Evolutionary conservation across 2,797 vertebrate species (phyloP).

Genomic region (Caiman crocodilus): DNA sequence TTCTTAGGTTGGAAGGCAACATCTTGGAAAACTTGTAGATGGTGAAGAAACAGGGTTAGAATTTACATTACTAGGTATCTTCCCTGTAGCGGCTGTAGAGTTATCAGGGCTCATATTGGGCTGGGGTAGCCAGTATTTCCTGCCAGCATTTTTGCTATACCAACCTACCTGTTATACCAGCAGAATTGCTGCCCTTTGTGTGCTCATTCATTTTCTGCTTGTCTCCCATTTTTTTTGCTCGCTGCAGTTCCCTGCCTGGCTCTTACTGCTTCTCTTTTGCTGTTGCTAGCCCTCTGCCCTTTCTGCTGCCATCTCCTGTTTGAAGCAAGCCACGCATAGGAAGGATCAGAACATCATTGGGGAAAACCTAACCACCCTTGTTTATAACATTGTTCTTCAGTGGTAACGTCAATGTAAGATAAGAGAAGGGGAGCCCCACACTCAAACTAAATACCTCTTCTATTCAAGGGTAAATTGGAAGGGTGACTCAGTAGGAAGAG

Average conservation of each 20-base stretch:
- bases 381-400: neutral
- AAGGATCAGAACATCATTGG: neutral
- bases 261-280: neutral
- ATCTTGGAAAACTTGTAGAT: neutral
- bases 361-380: too few relatives aligned
- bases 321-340: neutral
- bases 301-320: neutral
- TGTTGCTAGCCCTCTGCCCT: neutral
- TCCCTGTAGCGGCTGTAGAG: neutral
- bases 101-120: neutral
- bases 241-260: neutral
- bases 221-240: neutral
- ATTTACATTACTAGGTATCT: neutral
- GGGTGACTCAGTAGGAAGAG: rapidly evolving
- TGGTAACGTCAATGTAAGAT: neutral
- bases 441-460: neutral
- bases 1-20: neutral
- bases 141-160: neutral
- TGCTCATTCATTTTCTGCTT: neutral
- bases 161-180: neutral
- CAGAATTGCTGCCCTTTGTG: neutral
- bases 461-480: neutral
- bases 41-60: neutral
- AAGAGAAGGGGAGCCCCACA: neutral
- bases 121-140: neutral